phyloP scores from a whole-genome alignment of 1,140 invertebrate species.

The Tigriopus japonicus region DNA sequence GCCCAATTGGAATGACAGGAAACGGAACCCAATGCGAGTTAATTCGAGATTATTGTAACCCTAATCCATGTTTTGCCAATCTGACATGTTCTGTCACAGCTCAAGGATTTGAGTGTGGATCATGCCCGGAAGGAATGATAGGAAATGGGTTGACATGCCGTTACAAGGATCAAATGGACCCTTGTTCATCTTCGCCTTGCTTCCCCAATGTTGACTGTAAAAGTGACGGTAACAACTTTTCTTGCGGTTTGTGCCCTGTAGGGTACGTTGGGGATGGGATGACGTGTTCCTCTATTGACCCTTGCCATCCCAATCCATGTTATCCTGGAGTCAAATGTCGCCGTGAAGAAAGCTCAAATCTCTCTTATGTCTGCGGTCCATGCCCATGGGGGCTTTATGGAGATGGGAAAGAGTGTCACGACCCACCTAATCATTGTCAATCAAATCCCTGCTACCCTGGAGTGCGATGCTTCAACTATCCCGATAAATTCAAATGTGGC shows the following conservation, averaged over 20 bases:
- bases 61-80: conserved; percentile 8
- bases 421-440: background rate
- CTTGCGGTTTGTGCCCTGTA: conserved; percentile 11
- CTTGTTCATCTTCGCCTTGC: too few species aligned
- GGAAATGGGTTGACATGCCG: background rate
- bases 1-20: conserved; percentile 6
- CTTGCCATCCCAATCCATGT: conserved; percentile 12
- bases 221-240: background rate
- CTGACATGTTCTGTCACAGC: background rate
- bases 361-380: background rate
- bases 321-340: conserved; percentile 1
- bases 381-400: conserved; percentile 13
- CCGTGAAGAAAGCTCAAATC: background rate
- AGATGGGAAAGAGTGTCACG: conserved; percentile 10
- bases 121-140: conserved; percentile 7
- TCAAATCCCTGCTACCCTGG: background rate
- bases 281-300: background rate
- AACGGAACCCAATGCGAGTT: background rate
- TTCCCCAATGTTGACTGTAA: too few species aligned
- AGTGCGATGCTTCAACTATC: background rate
- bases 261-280: conserved; percentile 3
- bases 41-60: background rate
- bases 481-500: conserved; percentile 11
- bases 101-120: background rate
- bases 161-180: too few species aligned